phyloP scores from a whole-genome alignment of 2,888 invertebrate species.

The Drosophila paracracens region DNA sequence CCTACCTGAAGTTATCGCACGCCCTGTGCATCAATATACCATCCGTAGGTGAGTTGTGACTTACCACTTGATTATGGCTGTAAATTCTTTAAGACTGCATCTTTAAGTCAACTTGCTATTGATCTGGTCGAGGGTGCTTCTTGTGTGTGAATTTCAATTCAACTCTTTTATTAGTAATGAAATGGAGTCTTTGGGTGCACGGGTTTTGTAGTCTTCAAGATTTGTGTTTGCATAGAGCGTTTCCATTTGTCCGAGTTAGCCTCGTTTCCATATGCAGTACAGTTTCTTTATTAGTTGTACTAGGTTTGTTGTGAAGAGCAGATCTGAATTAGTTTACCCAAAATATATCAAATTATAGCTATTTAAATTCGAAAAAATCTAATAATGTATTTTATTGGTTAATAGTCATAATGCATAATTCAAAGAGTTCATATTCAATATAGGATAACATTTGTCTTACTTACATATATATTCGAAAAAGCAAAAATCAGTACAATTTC shows the following conservation, averaged over 20 bases:
- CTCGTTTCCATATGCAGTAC: not conserved
- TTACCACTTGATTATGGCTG: not conserved
- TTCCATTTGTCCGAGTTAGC: not conserved
- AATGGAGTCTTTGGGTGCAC: not conserved
- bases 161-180: not conserved
- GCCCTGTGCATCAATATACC: conserved; percentile 96
- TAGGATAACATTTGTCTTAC: conserved; percentile 57
- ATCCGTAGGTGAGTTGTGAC: conserved; percentile 90
- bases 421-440: conserved; percentile 56
- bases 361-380: conserved; percentile 48
- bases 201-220: not conserved
- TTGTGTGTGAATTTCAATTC: not conserved
- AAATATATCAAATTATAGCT: not conserved
- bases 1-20: conserved; percentile 94
- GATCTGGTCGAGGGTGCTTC: not conserved
- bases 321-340: not conserved
- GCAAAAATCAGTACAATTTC: conserved; percentile 56
- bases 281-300: not conserved
- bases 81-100: not conserved
- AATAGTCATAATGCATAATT: conserved; percentile 57
- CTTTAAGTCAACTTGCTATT: not conserved
- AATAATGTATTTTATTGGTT: conserved; percentile 62
- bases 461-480: conserved; percentile 24
- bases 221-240: not conserved
- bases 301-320: not conserved